These are phyloP conservation scores for Strigamia transsilvanica DNA, from an alignment of 2,888 invertebrate genomes.

Conservation along the genomic window DNA sequence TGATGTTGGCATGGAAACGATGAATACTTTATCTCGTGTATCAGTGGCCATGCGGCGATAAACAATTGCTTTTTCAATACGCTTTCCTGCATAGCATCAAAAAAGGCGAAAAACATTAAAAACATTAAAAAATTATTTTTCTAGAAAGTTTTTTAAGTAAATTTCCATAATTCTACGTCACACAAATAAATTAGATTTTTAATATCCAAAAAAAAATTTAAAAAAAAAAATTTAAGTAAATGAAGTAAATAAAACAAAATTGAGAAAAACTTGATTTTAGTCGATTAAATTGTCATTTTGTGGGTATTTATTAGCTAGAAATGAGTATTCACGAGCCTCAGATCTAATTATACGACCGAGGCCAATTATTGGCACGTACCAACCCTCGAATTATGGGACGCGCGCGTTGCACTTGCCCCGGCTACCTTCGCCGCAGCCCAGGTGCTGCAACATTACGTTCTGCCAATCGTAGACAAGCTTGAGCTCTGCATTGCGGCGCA, in stretches of 20 bases:
- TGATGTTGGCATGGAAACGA: slow-evolving; percentile 26
- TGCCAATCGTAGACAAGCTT: slow-evolving; percentile 33
- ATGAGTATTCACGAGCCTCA: background rate
- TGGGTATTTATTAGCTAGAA: background rate
- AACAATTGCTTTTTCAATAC: slow-evolving; percentile 17
- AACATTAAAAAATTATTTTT: too few species aligned
- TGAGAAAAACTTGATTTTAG: background rate
- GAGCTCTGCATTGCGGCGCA: slow-evolving; percentile 38
- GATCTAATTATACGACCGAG: slow-evolving; percentile 1
- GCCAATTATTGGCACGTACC: slow-evolving; percentile 12
- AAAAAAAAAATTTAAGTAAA: background rate
- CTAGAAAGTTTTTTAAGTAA: too few species aligned
- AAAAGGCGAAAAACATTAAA: too few species aligned
- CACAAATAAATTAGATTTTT: too few species aligned
- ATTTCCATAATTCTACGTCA: too few species aligned
- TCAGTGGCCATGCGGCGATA: background rate
- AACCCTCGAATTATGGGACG: slow-evolving; percentile 31
- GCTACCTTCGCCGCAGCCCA: slow-evolving; percentile 18
- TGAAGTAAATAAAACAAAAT: too few species aligned
- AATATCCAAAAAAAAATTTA: too few species aligned
- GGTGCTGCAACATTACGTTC: slow-evolving; percentile 38
- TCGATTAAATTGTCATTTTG: background rate
- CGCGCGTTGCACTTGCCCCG: slow-evolving; percentile 38
- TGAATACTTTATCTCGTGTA: slow-evolving; percentile 30
- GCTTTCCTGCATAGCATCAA: background rate